These are phyloP conservation scores for Trissoscelio sp. DNA, from an alignment of 2,888 invertebrate genomes.

Conservation along the genomic window DNA sequence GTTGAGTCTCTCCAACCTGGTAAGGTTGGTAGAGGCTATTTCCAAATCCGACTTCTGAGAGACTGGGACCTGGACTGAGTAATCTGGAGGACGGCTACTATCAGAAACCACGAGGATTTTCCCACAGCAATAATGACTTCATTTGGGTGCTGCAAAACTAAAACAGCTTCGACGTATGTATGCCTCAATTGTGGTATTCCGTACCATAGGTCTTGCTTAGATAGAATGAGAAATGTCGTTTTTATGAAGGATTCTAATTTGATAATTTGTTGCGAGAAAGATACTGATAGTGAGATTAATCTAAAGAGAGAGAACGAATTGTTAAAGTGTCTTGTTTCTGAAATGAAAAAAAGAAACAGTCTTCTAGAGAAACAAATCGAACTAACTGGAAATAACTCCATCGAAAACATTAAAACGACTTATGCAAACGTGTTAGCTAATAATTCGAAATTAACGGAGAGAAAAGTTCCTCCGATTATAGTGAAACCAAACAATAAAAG, in stretches of 20 bases:
- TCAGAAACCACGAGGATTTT: too few relatives aligned
- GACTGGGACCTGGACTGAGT: too few relatives aligned
- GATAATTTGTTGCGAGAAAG: slow-evolving; percentile 5
- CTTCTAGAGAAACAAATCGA: background rate
- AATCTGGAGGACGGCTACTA: too few relatives aligned
- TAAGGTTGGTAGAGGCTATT: too few relatives aligned
- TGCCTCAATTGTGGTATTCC: slow-evolving; percentile 3
- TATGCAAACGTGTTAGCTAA: slow-evolving; percentile 9
- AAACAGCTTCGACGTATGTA: background rate
- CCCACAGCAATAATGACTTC: background rate
- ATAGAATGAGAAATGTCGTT: background rate
- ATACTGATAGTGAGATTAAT: background rate
- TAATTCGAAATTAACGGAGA: background rate
- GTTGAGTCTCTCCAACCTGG: too few relatives aligned
- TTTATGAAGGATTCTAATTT: background rate
- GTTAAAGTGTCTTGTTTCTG: background rate
- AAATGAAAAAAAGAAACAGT: background rate
- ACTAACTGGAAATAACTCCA: background rate
- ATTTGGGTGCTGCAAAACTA: slow-evolving; percentile 1
- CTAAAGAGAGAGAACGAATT: slow-evolving; percentile 2
- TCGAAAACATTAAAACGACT: background rate
- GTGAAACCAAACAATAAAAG: background rate
- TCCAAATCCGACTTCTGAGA: too few relatives aligned
- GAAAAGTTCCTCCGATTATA: slow-evolving; percentile 1
- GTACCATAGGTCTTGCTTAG: slow-evolving; percentile 8